Conservation (phyloP, 2,113 vertebrate genomes). For the Puffinus mauretanicus region DNA sequence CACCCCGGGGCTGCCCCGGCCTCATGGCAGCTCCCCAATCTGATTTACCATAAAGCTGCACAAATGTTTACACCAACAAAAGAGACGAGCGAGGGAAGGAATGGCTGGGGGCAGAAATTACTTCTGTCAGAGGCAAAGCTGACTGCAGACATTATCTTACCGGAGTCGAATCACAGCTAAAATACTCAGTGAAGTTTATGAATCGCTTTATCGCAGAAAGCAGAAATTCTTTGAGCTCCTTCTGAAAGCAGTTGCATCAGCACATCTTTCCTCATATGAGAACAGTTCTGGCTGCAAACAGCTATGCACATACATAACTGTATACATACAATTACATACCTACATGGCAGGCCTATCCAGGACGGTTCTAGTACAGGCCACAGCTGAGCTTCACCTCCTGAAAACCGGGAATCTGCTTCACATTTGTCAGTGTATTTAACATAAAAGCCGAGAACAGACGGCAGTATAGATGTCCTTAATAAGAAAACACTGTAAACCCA, state of each 20-base stretch:
- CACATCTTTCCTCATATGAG: not conserved
- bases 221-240: not conserved
- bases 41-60: not conserved
- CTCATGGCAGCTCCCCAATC: not conserved
- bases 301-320: accelerated
- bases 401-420: not conserved
- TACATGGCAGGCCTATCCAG: not conserved
- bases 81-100: accelerated
- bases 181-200: not conserved
- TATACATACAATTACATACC: not conserved
- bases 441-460: not conserved
- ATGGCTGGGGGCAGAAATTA: not conserved
- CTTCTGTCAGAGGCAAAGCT: not conserved
- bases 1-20: not conserved
- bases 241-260: not conserved
- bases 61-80: not conserved
- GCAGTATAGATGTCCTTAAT: not conserved
- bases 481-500: not conserved
- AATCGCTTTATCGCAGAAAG: not conserved
- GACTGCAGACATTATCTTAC: not conserved
- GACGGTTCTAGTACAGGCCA: not conserved
- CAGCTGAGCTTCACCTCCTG: not conserved
- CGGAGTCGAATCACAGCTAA: not conserved
- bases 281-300: not conserved
- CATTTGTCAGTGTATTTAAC: not conserved